Evolutionary conservation across 1,140 invertebrate genomes (phyloP), one percentile per base, ranked within the genome.

Genomic region (Dendrolimus kikuchii): DNA sequence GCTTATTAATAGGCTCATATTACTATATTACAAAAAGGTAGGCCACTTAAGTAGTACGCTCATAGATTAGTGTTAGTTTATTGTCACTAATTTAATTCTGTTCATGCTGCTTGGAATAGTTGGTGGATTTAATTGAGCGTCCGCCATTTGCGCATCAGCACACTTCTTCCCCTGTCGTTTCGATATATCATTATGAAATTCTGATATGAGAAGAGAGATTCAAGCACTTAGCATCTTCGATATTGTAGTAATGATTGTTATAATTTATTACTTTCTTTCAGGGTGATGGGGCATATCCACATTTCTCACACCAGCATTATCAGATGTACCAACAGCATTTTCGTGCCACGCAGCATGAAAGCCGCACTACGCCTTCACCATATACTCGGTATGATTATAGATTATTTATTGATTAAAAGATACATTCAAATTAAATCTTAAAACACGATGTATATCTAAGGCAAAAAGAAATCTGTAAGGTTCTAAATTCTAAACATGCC

Each of bases 91-190:
- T 57, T 64, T 65, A 66, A 73, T 71, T 82, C 56, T 82, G 71
- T 82, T 75, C 74, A 82, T 79, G 82, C 82, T 72, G 67, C 62
- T 71, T 57, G 74, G 78, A 67, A 74, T 66, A 83, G 83, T 77
- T 74, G 54, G 68, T 76, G 46, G 78, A 79, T 62, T 74, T 83
- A 73, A 78, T 77, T 60, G 91, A 92, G 87, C 93, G 92, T 85
- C 93, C 93, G 65, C 93, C 93, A 71, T 93, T 93, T 66, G 93
- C 94, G 62, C 93, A 95, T 85, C 92, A 93, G 89, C 93, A 94
- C 81, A 91, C 90, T 86, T 93, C 90, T 86, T 93, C 93, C 80
- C 92, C 92, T 64, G 89, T 92, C 84, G 91, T 92, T 81, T 92
- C 93, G 92, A 93, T 94, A 90, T 90, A 80, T 60, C 64, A 72